Conservation (phyloP, 2,797 vertebrate species). For the Eulemur mongoz region DNA sequence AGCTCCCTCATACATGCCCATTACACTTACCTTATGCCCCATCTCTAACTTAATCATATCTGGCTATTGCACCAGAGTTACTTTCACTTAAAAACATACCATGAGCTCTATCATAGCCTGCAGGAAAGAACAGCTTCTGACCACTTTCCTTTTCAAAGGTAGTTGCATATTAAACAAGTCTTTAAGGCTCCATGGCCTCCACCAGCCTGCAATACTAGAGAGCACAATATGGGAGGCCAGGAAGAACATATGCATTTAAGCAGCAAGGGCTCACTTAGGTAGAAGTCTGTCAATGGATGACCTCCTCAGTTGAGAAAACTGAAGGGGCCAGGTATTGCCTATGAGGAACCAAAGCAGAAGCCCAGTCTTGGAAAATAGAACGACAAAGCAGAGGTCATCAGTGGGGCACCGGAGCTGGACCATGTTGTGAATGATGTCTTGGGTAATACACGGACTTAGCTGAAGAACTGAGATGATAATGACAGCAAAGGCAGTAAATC, state of each 20-base stretch:
- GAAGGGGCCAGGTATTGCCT: not conserved
- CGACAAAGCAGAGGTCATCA: not conserved
- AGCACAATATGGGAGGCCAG: not conserved
- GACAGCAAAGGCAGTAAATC: not conserved
- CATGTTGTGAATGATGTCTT: not conserved
- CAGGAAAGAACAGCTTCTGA: not conserved
- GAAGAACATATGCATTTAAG: not conserved
- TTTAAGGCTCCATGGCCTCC: not conserved
- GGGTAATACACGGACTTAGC: not conserved
- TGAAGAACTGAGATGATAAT: not conserved
- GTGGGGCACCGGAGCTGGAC: not conserved
- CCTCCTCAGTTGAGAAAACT: not conserved
- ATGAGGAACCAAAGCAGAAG: not conserved
- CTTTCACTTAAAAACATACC: not conserved
- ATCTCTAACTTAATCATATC: not conserved
- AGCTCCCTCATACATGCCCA: not conserved
- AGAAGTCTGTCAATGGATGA: not conserved
- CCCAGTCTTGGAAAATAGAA: not conserved
- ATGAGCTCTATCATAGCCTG: rapidly evolving
- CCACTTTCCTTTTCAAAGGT: not conserved
- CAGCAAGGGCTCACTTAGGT: not conserved
- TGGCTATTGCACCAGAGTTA: not conserved
- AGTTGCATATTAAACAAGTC: not conserved
- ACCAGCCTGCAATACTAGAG: not conserved
- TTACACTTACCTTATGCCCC: not conserved